A percentile compares a stretch with the other conserved stretches of the same genome.
phyloP scores from a whole-genome alignment of 2,113 vertebrate genomes.

The Podiceps cristatus region DNA sequence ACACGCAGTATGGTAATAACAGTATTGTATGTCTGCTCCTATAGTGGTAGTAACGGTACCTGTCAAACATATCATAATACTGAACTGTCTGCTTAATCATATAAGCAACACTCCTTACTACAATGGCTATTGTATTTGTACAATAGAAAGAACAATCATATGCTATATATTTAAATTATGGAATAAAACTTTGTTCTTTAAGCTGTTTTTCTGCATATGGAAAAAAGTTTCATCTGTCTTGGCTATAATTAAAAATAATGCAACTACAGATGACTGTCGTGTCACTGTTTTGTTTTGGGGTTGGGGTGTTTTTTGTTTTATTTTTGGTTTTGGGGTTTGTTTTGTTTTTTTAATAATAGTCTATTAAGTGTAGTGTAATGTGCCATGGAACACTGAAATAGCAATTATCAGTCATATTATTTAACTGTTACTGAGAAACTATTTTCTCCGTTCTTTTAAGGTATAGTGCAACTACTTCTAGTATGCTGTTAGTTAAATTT shows the following conservation, averaged over 20 bases:
- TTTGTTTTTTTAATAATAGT: background rate
- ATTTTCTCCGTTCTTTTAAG: background rate
- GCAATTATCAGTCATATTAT: slow-evolving; percentile 12
- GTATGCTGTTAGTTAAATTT: slow-evolving; percentile 24
- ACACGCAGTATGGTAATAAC: background rate
- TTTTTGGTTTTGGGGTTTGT: background rate
- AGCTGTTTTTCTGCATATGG: background rate
- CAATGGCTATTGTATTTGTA: slow-evolving; percentile 31
- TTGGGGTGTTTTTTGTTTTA: no score
- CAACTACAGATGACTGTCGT: background rate
- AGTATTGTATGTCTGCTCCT: slow-evolving; percentile 32
- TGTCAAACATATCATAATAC: slow-evolving; percentile 46
- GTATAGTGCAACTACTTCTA: background rate
- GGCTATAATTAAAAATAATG: slow-evolving; percentile 28
- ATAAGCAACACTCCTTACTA: slow-evolving; percentile 4
- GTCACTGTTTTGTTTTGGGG: background rate
- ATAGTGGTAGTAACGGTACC: background rate
- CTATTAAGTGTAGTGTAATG: background rate
- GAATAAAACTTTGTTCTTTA: slow-evolving; percentile 16
- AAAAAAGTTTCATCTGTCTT: background rate
- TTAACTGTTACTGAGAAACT: background rate
- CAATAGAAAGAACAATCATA: background rate
- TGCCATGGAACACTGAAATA: background rate
- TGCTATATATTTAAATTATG: background rate
- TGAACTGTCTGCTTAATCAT: slow-evolving; percentile 31